phyloP scores from a whole-genome alignment of 2,888 invertebrate species.

The Scelioninae gen. 1 region DNA sequence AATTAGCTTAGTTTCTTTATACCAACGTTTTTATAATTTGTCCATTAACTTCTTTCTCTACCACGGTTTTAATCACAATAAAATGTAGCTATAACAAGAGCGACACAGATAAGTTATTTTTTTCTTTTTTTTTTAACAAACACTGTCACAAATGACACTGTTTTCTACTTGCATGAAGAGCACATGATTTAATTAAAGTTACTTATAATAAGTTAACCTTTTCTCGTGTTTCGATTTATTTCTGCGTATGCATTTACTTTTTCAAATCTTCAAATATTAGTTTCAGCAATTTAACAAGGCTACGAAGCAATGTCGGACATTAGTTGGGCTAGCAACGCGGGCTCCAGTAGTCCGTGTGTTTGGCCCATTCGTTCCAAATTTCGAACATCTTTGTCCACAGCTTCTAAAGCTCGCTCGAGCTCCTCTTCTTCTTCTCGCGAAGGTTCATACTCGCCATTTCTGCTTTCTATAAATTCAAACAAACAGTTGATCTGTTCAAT shows the following conservation, averaged over 20 bases:
- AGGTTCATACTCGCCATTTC: slow-evolving; percentile 89
- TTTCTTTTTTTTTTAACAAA: slow-evolving; percentile 73
- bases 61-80: slow-evolving; percentile 44
- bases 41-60: slow-evolving; percentile 21
- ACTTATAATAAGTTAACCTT: slow-evolving; percentile 22
- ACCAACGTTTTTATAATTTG: slow-evolving; percentile 18
- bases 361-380: slow-evolving; percentile 89
- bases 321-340: slow-evolving; percentile 84
- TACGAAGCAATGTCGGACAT: slow-evolving; percentile 84
- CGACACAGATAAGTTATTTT: slow-evolving; percentile 71
- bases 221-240: slow-evolving; percentile 45
- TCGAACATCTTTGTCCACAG: slow-evolving; percentile 90
- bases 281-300: slow-evolving; percentile 79
- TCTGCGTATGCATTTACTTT: slow-evolving; percentile 26
- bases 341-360: slow-evolving; percentile 87
- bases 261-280: slow-evolving; percentile 55
- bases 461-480: slow-evolving; percentile 85
- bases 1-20: slow-evolving; percentile 17
- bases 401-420: slow-evolving; percentile 92
- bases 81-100: slow-evolving; percentile 68
- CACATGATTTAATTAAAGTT: slow-evolving; percentile 47
- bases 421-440: slow-evolving; percentile 94
- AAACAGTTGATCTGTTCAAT: neutral
- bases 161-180: slow-evolving; percentile 71
- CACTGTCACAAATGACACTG: slow-evolving; percentile 78